Evolutionary conservation across 2,888 invertebrate genomes (phyloP).

Genomic region (Gasteruption jaculator): DNA sequence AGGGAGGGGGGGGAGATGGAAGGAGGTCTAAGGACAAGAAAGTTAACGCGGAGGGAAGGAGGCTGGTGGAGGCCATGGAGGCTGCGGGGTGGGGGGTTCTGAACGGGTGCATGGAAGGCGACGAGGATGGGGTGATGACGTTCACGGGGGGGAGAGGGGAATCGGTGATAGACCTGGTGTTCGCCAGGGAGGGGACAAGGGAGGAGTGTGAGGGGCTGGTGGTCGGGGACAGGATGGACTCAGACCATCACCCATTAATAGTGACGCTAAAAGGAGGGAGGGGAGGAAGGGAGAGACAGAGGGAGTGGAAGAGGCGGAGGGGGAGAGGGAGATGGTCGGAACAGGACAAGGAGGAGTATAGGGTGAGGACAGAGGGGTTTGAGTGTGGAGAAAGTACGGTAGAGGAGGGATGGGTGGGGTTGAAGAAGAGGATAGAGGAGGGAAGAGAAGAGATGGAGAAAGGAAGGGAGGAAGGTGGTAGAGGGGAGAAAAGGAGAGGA

Average conservation of each 20-base stretch:
- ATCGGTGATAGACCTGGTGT: conserved; percentile 6
- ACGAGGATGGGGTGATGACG: conserved; percentile 6
- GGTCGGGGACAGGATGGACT: conserved; percentile 2
- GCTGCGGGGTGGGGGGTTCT: not conserved
- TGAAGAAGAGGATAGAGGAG: not conserved
- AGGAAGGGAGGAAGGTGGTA: not conserved
- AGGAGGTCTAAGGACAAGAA: conserved; percentile 9
- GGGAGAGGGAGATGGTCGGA: not conserved
- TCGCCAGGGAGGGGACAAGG: conserved; percentile 3
- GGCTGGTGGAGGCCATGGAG: not conserved
- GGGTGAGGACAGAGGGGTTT: not conserved
- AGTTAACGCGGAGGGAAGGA: conserved; percentile 6
- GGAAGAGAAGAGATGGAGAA: not conserved
- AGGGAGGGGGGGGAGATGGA: not conserved
- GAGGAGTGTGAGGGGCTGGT: conserved; percentile 2
- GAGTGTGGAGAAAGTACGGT: not conserved
- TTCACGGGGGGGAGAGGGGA: conserved; percentile 1
- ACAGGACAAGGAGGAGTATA: not conserved
- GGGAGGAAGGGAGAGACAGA: conserved; percentile 11
- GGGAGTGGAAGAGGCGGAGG: not conserved
- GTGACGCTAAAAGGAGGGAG: too few relatives aligned
- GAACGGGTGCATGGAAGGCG: conserved; percentile 7
- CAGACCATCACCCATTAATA: conserved; percentile 8
- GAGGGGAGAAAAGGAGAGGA: not conserved
- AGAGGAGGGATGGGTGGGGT: not conserved